These are phyloP conservation scores for Flexamia atlantica DNA, from an alignment of 2,888 invertebrate genomes.

Conservation along the genomic window DNA sequence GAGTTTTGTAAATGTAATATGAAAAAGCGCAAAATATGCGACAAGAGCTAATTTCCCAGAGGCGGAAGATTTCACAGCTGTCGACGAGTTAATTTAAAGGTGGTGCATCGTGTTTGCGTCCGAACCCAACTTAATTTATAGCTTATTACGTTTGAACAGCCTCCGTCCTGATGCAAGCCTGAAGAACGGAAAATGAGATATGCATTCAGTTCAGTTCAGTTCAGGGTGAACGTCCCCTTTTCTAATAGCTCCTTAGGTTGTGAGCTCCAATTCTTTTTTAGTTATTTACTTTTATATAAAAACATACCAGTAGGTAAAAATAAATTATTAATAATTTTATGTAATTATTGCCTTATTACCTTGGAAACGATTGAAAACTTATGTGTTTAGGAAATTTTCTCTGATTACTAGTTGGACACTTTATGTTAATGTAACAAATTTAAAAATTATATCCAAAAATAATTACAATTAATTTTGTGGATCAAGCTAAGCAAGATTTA, in stretches of 20 bases:
- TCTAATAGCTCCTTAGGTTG: neutral
- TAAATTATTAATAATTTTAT: too few species aligned
- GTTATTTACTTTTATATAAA: too few species aligned
- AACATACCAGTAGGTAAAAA: too few species aligned
- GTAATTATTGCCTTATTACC: too few species aligned
- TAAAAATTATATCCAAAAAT: too few species aligned
- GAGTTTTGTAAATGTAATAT: neutral
- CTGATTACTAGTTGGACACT: too few species aligned
- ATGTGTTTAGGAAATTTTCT: too few species aligned
- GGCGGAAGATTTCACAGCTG: constrained; percentile 40
- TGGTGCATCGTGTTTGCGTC: constrained; percentile 40
- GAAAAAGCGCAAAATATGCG: constrained; percentile 35
- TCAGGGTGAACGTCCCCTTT: neutral
- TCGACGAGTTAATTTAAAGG: constrained; percentile 41
- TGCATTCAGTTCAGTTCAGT: constrained; percentile 8
- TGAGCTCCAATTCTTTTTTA: too few species aligned
- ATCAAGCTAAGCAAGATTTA: too few species aligned
- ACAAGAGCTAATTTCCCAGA: constrained; percentile 40
- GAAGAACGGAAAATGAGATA: neutral
- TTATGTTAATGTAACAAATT: too few species aligned
- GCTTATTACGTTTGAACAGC: constrained; percentile 38
- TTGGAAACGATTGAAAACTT: too few species aligned
- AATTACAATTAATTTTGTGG: too few species aligned
- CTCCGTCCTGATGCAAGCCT: neutral
- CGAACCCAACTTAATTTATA: constrained; percentile 21